These are phyloP conservation scores for Melieria picta DNA, from an alignment of 2,888 invertebrate genomes.

Conservation along the genomic window DNA sequence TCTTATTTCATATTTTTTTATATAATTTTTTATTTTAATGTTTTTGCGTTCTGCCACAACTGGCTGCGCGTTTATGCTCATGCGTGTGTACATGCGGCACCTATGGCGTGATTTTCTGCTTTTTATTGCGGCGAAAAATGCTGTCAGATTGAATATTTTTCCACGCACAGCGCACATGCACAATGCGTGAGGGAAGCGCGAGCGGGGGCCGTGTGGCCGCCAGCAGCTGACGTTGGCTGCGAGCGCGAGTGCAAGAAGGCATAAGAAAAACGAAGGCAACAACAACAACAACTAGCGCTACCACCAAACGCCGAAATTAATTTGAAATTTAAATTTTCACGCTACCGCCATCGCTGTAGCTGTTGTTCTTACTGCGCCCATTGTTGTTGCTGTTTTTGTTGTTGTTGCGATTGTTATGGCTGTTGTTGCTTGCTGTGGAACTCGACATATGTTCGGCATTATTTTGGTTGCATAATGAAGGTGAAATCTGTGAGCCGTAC, in stretches of 20 bases:
- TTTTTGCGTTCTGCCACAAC: background rate
- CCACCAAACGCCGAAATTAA: slow-evolving; percentile 24
- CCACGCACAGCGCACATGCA: slow-evolving; percentile 6
- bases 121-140: slow-evolving; percentile 7
- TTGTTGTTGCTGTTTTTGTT: too few relatives aligned
- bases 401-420: too few relatives aligned
- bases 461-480: slow-evolving; percentile 35
- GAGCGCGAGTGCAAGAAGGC: too few relatives aligned
- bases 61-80: too few relatives aligned
- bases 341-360: background rate
- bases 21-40: background rate
- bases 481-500: slow-evolving; percentile 20
- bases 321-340: slow-evolving; percentile 34
- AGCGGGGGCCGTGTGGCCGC: background rate
- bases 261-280: slow-evolving; percentile 3
- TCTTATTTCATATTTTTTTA: background rate
- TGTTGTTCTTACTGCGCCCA: too few relatives aligned
- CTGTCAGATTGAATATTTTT: slow-evolving; percentile 24
- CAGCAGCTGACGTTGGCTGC: background rate
- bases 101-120: slow-evolving; percentile 12
- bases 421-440: slow-evolving; percentile 17
- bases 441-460: slow-evolving; percentile 31
- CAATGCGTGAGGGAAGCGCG: background rate
- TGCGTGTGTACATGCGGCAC: too few relatives aligned
- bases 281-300: slow-evolving; percentile 2